Evolutionary conservation across 1,140 invertebrate species (phyloP), one percentile per base, ranked within the genome.

Genomic region (Bradynema listronoti): DNA sequence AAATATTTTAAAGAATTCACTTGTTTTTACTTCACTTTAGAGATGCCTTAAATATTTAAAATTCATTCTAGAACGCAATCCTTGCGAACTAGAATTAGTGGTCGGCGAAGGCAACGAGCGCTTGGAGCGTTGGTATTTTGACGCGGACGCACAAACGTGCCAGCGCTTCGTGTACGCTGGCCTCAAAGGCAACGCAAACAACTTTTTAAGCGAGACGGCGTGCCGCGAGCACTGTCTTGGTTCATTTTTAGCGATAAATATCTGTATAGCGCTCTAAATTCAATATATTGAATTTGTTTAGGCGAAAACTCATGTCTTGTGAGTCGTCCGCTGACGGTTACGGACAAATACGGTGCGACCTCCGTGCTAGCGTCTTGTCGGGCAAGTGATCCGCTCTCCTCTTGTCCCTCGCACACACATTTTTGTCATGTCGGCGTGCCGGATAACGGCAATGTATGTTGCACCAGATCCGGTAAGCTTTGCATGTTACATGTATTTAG

Each of bases 141-240:
- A 77, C 54, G 63, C 56, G 22, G 39, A 43, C 14, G 46, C 62
- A 27, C 75, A 69, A 27, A 62, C 65, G 55, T 77, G 74, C 42
- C 68, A 61, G 9, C 50, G 34, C 16, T 77, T 77, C 51, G 34
- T 53, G 24, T 77, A 77, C 55, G 45, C 59, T 46, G 74, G 73
- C 52, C 56, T 66, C 25, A 62, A 61, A 33, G 73, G 73, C 41
- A 90, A 90, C 73, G 80, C 82, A 41, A 90, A 90, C 73, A 88
- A 89, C 75, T 94, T 90, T 83, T 83, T 84, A 78, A 94, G 91
- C 78, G 54, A 67, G 54, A 53, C 69, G 41, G 34, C 33, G 14
- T 68, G 65, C 42, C 66, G 59, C 25, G 32, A 65, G 30, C 27
- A 27, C 14, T 72, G 50, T 69, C 32, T 56, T 42, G 54, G 39